phyloP scores from a whole-genome alignment of 2,888 invertebrate species.

The Plebejus argus region DNA sequence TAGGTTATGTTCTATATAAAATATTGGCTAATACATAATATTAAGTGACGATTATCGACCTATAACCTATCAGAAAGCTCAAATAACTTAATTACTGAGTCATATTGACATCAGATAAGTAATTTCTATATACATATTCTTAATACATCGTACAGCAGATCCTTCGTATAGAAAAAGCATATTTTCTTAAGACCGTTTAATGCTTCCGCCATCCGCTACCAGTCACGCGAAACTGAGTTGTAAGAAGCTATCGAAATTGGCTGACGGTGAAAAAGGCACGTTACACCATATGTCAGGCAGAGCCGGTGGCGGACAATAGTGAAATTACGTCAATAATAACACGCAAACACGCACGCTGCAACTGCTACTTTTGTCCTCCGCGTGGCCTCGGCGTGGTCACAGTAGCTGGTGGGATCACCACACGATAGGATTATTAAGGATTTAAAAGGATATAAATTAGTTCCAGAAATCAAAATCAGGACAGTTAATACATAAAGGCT shows the following conservation, averaged over 20 bases:
- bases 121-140: too few relatives aligned
- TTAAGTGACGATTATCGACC: too few relatives aligned
- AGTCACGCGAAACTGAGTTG: conserved; percentile 67
- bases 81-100: too few relatives aligned
- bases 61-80: too few relatives aligned
- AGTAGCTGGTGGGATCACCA: conserved; percentile 1
- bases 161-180: not conserved
- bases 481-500: too few relatives aligned
- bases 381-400: conserved; percentile 32
- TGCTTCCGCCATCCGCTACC: conserved; percentile 46
- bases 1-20: too few relatives aligned
- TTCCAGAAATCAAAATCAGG: not conserved
- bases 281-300: conserved; percentile 76
- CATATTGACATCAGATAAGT: too few relatives aligned
- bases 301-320: conserved; percentile 75
- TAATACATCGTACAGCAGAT: not conserved
- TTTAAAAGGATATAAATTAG: not conserved
- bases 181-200: conserved; percentile 35
- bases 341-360: conserved; percentile 70
- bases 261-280: conserved; percentile 62
- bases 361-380: conserved; percentile 62
- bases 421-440: not conserved
- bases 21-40: too few relatives aligned
- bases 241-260: conserved; percentile 68
- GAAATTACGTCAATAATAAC: conserved; percentile 78